Evolutionary conservation across 1,140 invertebrate genomes (phyloP).

Genomic region (Leptinotarsa texana): DNA sequence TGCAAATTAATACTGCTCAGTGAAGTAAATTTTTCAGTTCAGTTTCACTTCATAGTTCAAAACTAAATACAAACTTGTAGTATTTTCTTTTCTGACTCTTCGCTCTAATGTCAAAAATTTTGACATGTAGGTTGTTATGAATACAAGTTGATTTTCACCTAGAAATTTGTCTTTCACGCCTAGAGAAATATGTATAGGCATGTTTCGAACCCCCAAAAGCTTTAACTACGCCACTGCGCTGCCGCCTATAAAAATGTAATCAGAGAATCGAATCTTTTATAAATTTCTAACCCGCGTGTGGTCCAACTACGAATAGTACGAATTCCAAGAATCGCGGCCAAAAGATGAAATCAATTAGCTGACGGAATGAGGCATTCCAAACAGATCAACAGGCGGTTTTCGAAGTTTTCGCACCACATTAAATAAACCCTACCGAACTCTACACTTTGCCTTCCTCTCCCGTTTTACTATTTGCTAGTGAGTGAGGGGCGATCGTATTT

Average conservation of each 20-base stretch:
- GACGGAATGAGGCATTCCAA: neutral
- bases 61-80: too few relatives aligned
- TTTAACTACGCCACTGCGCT: neutral
- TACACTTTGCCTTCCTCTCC: slow-evolving; percentile 5
- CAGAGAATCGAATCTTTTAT: neutral
- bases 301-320: neutral
- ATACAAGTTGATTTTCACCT: too few relatives aligned
- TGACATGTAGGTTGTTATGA: too few relatives aligned
- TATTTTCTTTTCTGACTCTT: too few relatives aligned
- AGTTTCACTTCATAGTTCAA: too few relatives aligned
- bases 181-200: too few relatives aligned
- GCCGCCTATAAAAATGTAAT: neutral
- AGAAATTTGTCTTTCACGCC: too few relatives aligned
- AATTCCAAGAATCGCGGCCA: neutral
- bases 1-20: too few relatives aligned
- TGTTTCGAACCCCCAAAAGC: neutral
- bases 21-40: too few relatives aligned
- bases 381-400: slow-evolving; percentile 10
- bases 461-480: slow-evolving; percentile 13
- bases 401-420: slow-evolving; percentile 9
- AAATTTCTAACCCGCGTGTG: neutral
- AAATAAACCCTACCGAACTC: neutral
- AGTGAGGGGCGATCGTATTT: slow-evolving; percentile 9
- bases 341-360: slow-evolving; percentile 13
- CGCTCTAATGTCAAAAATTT: too few relatives aligned